Evolutionary conservation across 2,888 invertebrate genomes (phyloP), one percentile per base, ranked within the genome.

Genomic region (Lasioglossum oenotherae): DNA sequence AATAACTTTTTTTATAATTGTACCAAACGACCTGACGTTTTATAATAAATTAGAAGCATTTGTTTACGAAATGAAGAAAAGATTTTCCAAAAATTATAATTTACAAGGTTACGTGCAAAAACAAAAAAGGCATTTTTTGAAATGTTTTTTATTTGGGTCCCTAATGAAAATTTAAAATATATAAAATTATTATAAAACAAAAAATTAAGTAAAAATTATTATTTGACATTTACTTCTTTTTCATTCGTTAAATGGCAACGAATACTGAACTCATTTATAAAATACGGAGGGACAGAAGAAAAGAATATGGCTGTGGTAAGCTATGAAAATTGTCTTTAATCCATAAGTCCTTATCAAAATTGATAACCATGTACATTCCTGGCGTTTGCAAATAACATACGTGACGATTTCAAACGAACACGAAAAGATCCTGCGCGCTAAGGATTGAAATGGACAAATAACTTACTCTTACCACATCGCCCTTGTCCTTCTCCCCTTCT

Each of bases 361-460:
- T 23, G 10, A n/a, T 10, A 53, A 10, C 53, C 10, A 10, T 53
- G 27, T 27, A 5, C 27, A 14, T 60, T 5, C 0, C 27, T 27
- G 27, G 5, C 0, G 23, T 38, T 41, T n/a, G 12, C 69, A 71
- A 38, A n/a, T 71, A 41, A 12, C 41, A 41, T n/a, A 67, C 3
- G 35, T 35, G 31, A 67, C 8, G 14, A 23, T 23, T 35, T 35
- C 19, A 6, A 35, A 46, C 57, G 74, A 81, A 77, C 14, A 10
- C 71, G 64, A 44, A 38, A 78, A 67, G 77, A 74, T 84, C 78
- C 81, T 79, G 41, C 77, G 74, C 60, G 69, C 35, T 38, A 60
- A 83, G 53, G 75, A 60, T 78, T 78, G 78, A 87, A 83, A 79
- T 74, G 87, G 81, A 87, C 89, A 90, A 91, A 90, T 91, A 91